Evolutionary conservation across 1,140 invertebrate genomes (phyloP), one percentile per base, ranked within the genome.

Genomic region (Ceratoteleas bidentatus): DNA sequence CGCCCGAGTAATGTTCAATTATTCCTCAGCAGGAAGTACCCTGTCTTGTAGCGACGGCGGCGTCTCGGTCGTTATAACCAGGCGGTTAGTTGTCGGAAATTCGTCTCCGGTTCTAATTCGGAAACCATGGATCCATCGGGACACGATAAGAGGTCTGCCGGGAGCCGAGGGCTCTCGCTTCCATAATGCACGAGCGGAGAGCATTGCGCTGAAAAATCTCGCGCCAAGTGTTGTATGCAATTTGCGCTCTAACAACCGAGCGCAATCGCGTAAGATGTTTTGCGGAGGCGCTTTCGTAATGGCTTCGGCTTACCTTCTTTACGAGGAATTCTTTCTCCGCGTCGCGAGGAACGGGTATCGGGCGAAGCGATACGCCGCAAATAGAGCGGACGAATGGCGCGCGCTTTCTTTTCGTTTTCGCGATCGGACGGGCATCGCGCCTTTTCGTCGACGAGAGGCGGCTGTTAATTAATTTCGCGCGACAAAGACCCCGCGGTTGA

Each of bases 111-210:
- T 58, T 58, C 43, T 58, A 58, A 69, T 69, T 69, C 45, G 11
- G 32, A 58, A 58, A 49, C 40, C 65, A 56, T 57, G 65, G 45
- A 69, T 69, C 45, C 43, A 38, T 43, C 38, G 50, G 36, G 62
- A 64, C 47, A 16, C 10, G 49, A 40, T 52, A 53, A 64, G 61
- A 64, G 49, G 61, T 64, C 47, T 50, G 5, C 32, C 45, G 40
- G 33, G 33, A 50, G 7, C 49, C 32, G 13, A 49, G 43, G 47
- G 24, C 24, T 24, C 24, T 24, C n/a, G n/a, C 5, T 50, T 50
- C 33, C 60, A 50, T 62, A 50, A 64, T 64, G 45, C 32, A 52
- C 14, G 36, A 32, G 13, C 47, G 33, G n/a, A 40, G 24, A 24
- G 6, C 33, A 8, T 36, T 52, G 33, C 14, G 14, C 14, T 40